Evolutionary conservation across 2,888 invertebrate species (phyloP).

Genomic region (Isoperla grammatica): DNA sequence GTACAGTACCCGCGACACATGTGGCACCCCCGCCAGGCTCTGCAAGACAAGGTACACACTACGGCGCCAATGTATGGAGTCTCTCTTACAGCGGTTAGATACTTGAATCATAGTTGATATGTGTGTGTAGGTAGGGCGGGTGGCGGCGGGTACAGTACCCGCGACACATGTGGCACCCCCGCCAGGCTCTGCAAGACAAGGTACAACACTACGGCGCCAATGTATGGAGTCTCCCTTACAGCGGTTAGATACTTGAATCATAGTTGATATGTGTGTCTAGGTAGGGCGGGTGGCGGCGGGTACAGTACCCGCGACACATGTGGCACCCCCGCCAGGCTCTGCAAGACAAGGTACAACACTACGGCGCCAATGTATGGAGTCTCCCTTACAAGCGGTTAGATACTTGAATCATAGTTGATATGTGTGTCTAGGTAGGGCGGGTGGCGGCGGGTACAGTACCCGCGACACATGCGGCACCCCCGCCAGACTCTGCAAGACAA

Average conservation of each 20-base stretch:
- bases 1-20: too few species aligned
- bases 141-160: constrained; percentile 34
- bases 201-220: constrained; percentile 89
- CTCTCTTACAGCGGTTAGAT: too few species aligned
- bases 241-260: too few species aligned
- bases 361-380: constrained; percentile 95
- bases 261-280: too few species aligned
- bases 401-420: too few species aligned
- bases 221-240: constrained; percentile 93
- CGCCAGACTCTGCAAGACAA: constrained; percentile 75
- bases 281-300: too few species aligned
- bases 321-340: constrained; percentile 69
- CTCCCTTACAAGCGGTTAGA: constrained; percentile 85
- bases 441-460: constrained; percentile 39
- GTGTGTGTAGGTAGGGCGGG: too few species aligned
- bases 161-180: constrained; percentile 56
- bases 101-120: too few species aligned
- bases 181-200: constrained; percentile 79
- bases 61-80: too few species aligned
- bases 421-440: constrained; percentile 42
- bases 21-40: too few species aligned
- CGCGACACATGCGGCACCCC: constrained; percentile 55
- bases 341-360: constrained; percentile 85
- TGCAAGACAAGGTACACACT: too few species aligned
- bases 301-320: constrained; percentile 40